phyloP scores from a whole-genome alignment of 2,888 invertebrate genomes.

The Xestia sexstrigata region DNA sequence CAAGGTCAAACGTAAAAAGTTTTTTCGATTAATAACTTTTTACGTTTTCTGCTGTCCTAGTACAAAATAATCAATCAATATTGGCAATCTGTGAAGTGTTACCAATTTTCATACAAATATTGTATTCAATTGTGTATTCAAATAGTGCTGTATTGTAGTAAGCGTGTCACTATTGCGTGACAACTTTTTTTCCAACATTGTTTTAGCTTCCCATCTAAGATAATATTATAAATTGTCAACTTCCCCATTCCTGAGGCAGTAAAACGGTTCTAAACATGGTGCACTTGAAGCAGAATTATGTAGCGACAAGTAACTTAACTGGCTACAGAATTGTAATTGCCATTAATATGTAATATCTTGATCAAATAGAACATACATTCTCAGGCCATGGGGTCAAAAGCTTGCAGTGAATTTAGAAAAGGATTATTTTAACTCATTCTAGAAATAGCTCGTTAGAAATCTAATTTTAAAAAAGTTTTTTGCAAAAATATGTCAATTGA shows the following conservation, averaged over 20 bases:
- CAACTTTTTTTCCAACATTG: constrained; percentile 31
- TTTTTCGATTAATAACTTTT: neutral
- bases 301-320: constrained; percentile 61
- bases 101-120: neutral
- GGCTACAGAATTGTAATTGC: constrained; percentile 64
- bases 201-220: constrained; percentile 33
- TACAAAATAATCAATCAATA: constrained; percentile 20
- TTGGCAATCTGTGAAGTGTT: constrained; percentile 11
- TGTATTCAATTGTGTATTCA: neutral
- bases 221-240: constrained; percentile 58
- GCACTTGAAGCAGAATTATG: constrained; percentile 63
- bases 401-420: constrained; percentile 28
- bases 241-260: constrained; percentile 62
- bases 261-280: constrained; percentile 63
- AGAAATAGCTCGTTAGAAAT: constrained; percentile 12
- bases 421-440: constrained; percentile 34
- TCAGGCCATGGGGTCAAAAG: constrained; percentile 51
- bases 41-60: constrained; percentile 23
- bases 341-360: constrained; percentile 65
- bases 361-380: constrained; percentile 64
- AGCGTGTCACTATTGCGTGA: neutral
- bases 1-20: no score
- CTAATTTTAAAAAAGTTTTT: constrained; percentile 15
- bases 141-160: neutral
- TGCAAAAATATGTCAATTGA: neutral